Conservation (phyloP, 2,113 vertebrate genomes). For the Actinemys pallida region DNA sequence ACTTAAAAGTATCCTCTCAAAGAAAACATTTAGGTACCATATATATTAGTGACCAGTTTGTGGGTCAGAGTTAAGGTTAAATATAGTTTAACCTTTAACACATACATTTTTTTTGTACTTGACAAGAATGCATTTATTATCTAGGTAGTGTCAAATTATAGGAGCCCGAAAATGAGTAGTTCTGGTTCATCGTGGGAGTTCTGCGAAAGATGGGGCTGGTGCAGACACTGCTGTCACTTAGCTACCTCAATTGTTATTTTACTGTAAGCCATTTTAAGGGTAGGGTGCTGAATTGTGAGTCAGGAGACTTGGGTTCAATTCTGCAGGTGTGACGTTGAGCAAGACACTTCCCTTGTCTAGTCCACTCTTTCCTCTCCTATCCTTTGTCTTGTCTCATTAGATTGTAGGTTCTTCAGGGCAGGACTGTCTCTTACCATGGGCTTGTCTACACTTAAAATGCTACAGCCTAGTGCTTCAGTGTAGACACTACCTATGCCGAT, state of each 20-base stretch:
- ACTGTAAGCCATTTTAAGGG: not conserved
- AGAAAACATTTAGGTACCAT: not conserved
- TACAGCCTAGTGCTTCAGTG: too few relatives aligned
- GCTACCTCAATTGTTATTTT: not conserved
- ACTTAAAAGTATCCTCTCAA: not conserved
- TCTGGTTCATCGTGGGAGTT: rapidly evolving
- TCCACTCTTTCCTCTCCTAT: not conserved
- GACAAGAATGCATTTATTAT: not conserved
- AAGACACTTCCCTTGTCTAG: not conserved
- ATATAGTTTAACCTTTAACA: too few relatives aligned
- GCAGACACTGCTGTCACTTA: not conserved
- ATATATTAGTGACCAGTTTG: not conserved
- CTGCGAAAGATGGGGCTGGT: rapidly evolving
- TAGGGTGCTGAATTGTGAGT: not conserved
- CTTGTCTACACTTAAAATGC: not conserved
- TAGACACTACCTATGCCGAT: too few relatives aligned
- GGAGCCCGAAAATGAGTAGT: not conserved
- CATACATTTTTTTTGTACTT: not conserved
- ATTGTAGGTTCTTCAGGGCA: not conserved
- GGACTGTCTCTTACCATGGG: not conserved
- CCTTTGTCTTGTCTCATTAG: not conserved
- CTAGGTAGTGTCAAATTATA: not conserved
- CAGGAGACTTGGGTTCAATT: not conserved
- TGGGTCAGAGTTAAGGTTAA: not conserved
- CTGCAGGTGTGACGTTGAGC: not conserved